phyloP scores from a whole-genome alignment of 2,113 vertebrate species.

The Lates calcarifer region DNA sequence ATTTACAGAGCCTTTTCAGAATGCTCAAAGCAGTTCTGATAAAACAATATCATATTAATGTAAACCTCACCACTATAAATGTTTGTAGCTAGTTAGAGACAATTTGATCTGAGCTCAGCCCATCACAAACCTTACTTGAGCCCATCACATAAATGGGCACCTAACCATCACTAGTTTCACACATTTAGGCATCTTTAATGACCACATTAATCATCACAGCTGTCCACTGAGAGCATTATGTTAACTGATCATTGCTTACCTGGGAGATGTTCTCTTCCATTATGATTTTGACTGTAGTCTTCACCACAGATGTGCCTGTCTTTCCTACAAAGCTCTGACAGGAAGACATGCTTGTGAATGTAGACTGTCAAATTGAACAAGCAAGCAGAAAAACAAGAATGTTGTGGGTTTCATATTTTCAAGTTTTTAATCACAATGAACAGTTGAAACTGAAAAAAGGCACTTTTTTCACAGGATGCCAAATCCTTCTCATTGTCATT shows the following conservation, averaged over 20 bases:
- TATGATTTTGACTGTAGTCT: conserved; percentile 87
- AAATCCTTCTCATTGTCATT: background rate
- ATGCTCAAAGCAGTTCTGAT: conserved; percentile 2
- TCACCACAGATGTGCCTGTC: conserved; percentile 85
- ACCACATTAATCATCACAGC: background rate
- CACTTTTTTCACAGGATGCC: background rate
- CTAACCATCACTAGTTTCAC: background rate
- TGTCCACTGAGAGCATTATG: background rate
- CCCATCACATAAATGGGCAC: background rate
- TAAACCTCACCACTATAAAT: background rate
- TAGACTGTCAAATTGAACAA: background rate
- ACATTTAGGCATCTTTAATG: background rate
- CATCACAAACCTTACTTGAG: background rate
- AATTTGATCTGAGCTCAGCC: background rate
- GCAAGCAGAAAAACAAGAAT: conserved; percentile 6
- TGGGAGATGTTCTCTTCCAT: conserved; percentile 90
- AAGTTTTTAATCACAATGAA: background rate
- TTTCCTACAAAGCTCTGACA: conserved; percentile 87
- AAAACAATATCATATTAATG: background rate
- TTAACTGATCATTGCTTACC: conserved; percentile 78
- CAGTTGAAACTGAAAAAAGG: background rate
- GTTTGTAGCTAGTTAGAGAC: background rate
- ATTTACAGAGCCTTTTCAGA: background rate
- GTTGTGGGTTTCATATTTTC: background rate
- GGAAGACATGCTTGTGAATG: conserved; percentile 42